Conservation (phyloP, 1,140 invertebrate species). For the Lordiphosa mommai region DNA sequence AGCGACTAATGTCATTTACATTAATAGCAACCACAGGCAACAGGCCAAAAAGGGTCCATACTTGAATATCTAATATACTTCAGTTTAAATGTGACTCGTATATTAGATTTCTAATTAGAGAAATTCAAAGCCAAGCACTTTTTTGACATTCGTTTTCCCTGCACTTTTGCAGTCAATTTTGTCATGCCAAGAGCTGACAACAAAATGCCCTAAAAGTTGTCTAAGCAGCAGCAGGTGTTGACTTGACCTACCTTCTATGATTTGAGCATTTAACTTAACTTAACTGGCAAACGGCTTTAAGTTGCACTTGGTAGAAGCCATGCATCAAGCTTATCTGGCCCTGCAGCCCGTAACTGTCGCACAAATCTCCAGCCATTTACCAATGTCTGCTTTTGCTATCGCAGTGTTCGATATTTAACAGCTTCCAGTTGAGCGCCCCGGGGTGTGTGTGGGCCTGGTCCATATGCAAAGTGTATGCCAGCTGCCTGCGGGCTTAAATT, state of each 20-base stretch:
- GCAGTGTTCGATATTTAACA: conserved; percentile 74
- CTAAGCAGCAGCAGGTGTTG: too few species aligned
- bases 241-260: neutral
- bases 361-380: conserved; percentile 70
- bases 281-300: neutral
- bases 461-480: conserved; percentile 54
- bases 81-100: too few species aligned
- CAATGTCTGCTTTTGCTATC: conserved; percentile 37
- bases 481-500: conserved; percentile 64
- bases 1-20: too few species aligned
- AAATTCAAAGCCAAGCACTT: too few species aligned
- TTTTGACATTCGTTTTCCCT: too few species aligned
- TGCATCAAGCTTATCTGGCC: conserved; percentile 65
- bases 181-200: too few species aligned
- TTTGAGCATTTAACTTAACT: neutral
- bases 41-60: too few species aligned
- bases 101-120: too few species aligned
- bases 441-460: conserved; percentile 21
- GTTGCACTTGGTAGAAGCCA: conserved; percentile 10
- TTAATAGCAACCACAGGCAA: too few species aligned
- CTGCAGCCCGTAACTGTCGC: conserved; percentile 54
- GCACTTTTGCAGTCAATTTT: too few species aligned
- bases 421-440: conserved; percentile 60
- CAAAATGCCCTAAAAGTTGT: too few species aligned
- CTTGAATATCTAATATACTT: too few species aligned